Conservation (phyloP, 2,888 invertebrate species). For the Mystacides longicornis region DNA sequence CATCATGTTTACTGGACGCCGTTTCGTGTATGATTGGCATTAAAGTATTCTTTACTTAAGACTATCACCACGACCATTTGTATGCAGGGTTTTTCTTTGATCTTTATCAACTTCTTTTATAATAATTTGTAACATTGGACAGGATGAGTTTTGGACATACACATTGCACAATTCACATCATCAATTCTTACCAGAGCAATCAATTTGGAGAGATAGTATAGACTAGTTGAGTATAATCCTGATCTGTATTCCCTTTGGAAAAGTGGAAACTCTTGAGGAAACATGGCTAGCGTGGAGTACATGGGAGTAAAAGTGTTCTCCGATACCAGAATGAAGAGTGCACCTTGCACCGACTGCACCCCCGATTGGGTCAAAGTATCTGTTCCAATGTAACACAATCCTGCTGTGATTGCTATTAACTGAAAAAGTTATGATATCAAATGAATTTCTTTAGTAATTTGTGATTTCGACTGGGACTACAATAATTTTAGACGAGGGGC, state of each 20-base stretch:
- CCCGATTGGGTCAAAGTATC: conserved; percentile 67
- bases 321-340: conserved; percentile 77
- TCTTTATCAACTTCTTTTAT: too few relatives aligned
- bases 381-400: conserved; percentile 77
- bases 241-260: conserved; percentile 75
- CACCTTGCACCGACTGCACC: conserved; percentile 82
- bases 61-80: too few relatives aligned
- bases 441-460: conserved; percentile 5
- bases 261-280: conserved; percentile 73
- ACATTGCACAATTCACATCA: neutral
- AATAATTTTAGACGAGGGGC: too few relatives aligned
- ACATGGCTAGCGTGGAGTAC: conserved; percentile 80
- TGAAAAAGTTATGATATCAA: conserved; percentile 30
- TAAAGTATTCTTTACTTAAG: too few relatives aligned
- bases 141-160: too few relatives aligned
- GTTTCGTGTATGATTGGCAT: too few relatives aligned
- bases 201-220: conserved; percentile 76
- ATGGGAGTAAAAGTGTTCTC: conserved; percentile 89
- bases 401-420: conserved; percentile 70
- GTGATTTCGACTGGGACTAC: too few relatives aligned
- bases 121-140: too few relatives aligned
- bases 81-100: too few relatives aligned
- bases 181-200: conserved; percentile 62
- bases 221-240: conserved; percentile 70
- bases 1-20: too few relatives aligned